These are phyloP conservation scores for Bufo bufo DNA, from an alignment of 2,113 vertebrate species.

Conservation along the genomic window DNA sequence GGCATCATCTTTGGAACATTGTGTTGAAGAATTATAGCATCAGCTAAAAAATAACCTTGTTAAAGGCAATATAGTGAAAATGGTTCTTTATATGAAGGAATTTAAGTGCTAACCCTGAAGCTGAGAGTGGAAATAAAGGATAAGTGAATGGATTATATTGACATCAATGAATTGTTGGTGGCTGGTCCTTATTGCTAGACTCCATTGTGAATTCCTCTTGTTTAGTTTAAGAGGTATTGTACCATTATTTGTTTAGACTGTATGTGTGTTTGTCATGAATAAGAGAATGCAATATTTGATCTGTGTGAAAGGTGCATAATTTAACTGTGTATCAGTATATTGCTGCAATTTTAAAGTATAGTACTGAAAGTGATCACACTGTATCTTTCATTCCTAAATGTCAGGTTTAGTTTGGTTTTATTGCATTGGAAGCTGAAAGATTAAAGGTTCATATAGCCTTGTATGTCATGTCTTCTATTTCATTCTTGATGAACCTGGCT, in stretches of 20 bases:
- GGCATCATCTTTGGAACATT: background rate
- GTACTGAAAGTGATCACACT: conserved; percentile 32
- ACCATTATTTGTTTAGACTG: background rate
- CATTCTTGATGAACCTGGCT: background rate
- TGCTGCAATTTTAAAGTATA: conserved; percentile 35
- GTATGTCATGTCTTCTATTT: conserved; percentile 23
- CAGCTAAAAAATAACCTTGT: background rate
- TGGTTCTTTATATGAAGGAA: background rate
- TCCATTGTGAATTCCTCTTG: background rate
- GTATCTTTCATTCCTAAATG: conserved; percentile 43
- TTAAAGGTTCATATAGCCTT: conserved; percentile 40
- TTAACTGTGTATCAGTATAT: conserved; percentile 43
- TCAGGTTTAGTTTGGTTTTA: conserved; percentile 47
- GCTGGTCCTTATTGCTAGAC: background rate
- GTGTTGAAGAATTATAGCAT: background rate
- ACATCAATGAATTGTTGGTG: background rate
- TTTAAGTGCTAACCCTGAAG: background rate
- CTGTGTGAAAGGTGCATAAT: conserved; percentile 36
- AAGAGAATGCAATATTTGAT: conserved; percentile 35
- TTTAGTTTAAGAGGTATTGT: background rate
- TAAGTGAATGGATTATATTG: background rate
- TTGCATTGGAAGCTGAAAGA: conserved; percentile 25
- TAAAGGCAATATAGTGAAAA: background rate
- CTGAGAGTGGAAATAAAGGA: background rate
- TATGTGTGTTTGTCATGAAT: background rate